A percentile compares a stretch with the other conserved stretches of the same genome.
Evolutionary conservation across 1,140 invertebrate species (phyloP).

Genomic region (Ptiloglossa arizonensis): DNA sequence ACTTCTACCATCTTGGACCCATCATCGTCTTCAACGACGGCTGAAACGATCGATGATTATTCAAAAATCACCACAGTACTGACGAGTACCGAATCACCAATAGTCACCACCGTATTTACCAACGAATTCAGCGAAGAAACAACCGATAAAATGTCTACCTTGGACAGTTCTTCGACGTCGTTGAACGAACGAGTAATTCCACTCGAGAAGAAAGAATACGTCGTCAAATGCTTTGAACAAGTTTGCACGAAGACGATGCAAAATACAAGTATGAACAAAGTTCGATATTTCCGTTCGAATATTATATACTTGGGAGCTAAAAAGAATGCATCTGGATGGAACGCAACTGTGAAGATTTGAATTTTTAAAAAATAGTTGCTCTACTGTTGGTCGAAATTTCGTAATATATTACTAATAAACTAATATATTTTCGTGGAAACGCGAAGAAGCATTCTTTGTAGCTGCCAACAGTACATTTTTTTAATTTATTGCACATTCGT

Average conservation of each 20-base stretch:
- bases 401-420: too few species aligned
- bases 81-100: not conserved
- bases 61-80: not conserved
- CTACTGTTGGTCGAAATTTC: too few species aligned
- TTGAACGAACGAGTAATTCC: not conserved
- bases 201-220: not conserved
- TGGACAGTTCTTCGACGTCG: not conserved
- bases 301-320: too few species aligned
- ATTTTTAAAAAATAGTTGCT: too few species aligned
- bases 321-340: too few species aligned
- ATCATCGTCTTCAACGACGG: not conserved
- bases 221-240: conserved; percentile 66
- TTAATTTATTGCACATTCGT: too few species aligned
- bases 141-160: not conserved
- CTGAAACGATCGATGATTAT: not conserved
- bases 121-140: not conserved
- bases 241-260: conserved; percentile 52
- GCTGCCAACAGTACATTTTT: too few species aligned
- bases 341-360: too few species aligned
- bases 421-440: too few species aligned
- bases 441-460: too few species aligned
- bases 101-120: not conserved
- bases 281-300: too few species aligned
- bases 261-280: conserved; percentile 25
- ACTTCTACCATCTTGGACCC: not conserved